Conservation (phyloP, 2,113 vertebrate genomes). For the Mus spicilegus region DNA sequence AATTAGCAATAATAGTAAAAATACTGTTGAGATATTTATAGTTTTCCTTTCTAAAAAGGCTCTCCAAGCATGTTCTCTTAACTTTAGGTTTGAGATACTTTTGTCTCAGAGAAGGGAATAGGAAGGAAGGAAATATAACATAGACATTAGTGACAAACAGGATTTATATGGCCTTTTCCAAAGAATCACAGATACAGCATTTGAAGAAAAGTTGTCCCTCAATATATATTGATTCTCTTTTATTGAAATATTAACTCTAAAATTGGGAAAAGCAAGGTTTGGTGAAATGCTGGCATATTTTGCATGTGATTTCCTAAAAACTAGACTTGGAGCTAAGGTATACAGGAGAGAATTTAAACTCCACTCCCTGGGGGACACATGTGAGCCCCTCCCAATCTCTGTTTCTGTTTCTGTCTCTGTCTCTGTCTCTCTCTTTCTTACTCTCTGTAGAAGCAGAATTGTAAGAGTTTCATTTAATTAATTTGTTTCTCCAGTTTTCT, state of each 20-base stretch:
- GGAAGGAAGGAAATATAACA: slow-evolving; percentile 59
- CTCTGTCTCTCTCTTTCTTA: too few relatives aligned
- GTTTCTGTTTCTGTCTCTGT: too few relatives aligned
- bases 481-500: slow-evolving; percentile 40
- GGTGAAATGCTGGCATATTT: not conserved
- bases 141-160: not conserved
- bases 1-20: slow-evolving; percentile 11
- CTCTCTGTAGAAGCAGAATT: not conserved
- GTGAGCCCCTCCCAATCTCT: not conserved
- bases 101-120: not conserved
- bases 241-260: not conserved
- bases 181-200: slow-evolving; percentile 16
- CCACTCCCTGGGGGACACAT: not conserved
- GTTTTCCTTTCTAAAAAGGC: not conserved
- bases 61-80: slow-evolving; percentile 38
- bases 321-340: not conserved
- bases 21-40: not conserved
- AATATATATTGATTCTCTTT: not conserved
- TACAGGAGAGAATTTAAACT: not conserved
- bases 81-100: slow-evolving; percentile 45
- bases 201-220: slow-evolving; percentile 49
- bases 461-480: slow-evolving; percentile 54
- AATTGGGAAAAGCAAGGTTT: not conserved
- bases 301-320: not conserved
- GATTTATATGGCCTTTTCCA: not conserved